Evolutionary conservation across 2,888 invertebrate genomes (phyloP), one percentile per base, ranked within the genome.

Genomic region (Miltochrista miniata): DNA sequence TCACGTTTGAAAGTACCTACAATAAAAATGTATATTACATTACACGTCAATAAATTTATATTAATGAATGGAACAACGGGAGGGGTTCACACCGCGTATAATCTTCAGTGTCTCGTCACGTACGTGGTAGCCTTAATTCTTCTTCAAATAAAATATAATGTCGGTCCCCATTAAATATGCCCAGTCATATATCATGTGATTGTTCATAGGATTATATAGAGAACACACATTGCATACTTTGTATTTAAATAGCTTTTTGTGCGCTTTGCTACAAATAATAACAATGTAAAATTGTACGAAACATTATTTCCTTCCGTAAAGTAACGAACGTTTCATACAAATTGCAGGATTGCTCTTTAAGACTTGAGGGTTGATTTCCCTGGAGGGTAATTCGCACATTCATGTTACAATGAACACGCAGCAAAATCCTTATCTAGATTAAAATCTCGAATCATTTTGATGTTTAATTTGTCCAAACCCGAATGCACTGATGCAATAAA

Each of bases 11-110:
- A 35, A 54, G 38, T 53, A 48, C n/a, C n/a, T n/a, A n/a, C 54
- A 53, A 60, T 62, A 56, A 56, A 54, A 55, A 51, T 51, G 24
- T 49, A 56, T 56, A 31, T 24, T 24, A 5, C 18, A 56, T 56
- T 54, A 54, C 51, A 52, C 48, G 56, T 49, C 62, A 68, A 70
- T 77, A 76, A 73, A 72, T 70, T 72, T 59, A 54, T 72, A 66
- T 76, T 74, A 78, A 76, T 72, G 67, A 70, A 72, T 61, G 63
- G 78, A 79, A 79, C 79, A 68, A 76, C 74, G 77, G 71, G 74
- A 74, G 75, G 83, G 81, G 78, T 77, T 76, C 74, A 70, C 67
- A 82, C 86, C 87, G 88, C 88, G 87, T 87, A 83, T 86, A 87
- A 90, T 88, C 86, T 83, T 76, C 74, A 74, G 64, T 85, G 87